Conservation (phyloP, 2,113 vertebrate species). For the Myocastor coypus region DNA sequence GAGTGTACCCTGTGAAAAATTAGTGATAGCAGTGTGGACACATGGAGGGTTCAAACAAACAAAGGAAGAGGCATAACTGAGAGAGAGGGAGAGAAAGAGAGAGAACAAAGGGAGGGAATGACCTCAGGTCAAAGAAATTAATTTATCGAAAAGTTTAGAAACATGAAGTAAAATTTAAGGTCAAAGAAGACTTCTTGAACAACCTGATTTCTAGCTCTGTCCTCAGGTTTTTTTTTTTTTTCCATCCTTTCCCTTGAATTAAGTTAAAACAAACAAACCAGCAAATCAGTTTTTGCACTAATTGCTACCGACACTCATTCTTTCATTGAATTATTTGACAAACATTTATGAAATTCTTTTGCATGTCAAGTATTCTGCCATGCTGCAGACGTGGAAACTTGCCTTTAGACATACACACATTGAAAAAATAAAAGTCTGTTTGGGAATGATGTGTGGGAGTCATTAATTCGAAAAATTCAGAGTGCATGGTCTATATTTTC, state of each 20-base stretch:
- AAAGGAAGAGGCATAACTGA: neutral
- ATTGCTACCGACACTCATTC: neutral
- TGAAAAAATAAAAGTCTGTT: conserved; percentile 21
- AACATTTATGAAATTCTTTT: neutral
- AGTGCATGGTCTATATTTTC: conserved; percentile 62
- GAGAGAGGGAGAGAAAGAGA: neutral
- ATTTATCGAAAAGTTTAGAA: neutral
- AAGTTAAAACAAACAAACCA: neutral
- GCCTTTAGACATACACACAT: neutral
- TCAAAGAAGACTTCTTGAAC: neutral
- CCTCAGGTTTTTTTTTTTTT: neutral
- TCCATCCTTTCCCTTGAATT: neutral
- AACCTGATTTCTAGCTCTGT: neutral
- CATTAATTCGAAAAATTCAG: conserved; percentile 38
- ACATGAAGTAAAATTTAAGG: neutral
- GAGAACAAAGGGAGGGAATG: neutral
- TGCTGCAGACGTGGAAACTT: neutral
- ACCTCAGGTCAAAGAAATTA: neutral
- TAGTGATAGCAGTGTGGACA: neutral
- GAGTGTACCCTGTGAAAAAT: neutral
- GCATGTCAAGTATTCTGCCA: neutral
- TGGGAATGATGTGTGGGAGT: conserved; percentile 1
- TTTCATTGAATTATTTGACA: neutral
- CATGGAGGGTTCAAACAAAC: neutral
- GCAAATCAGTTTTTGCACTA: neutral